Evolutionary conservation across 2,113 vertebrate genomes (phyloP), one percentile per base, ranked within the genome.

Genomic region (Turdus rufiventris): DNA sequence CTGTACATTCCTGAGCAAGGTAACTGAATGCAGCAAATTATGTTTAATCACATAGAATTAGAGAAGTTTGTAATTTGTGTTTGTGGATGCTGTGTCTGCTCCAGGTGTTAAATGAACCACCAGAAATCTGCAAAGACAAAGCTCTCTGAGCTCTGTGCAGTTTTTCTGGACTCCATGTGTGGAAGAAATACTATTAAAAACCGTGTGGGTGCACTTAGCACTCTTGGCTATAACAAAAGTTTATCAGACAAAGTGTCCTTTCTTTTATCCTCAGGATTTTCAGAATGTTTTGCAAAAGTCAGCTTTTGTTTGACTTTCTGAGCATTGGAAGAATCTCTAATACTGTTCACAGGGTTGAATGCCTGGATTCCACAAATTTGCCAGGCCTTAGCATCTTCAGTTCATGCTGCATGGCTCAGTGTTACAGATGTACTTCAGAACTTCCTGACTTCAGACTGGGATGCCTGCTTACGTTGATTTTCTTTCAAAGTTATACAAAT

Each of bases 251-350:
- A 66, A 57, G 28, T 79, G 17, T 33, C 34, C 31, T 85, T 93
- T 83, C 48, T 91, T 85, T 51, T 74, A 29, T 66, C 43, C 8
- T 82, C 23, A 12, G 24, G 16, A 53, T 85, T 95, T 93, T 81
- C 43, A 71, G 72, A 60, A 58, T 73, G 81, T 96, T 96, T 86
- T 94, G 20, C n/a, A 84, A 38, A 90, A 96, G 21, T 62, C 58
- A 38, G 19, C 20, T 87, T 79, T 92, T 93, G n/a, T 72, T 80
- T 79, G 34, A 42, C 11, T 82, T 92, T 9, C 24, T 60, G 58
- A 57, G 66, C 26, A 12, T 12, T 71, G 36, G 18, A 54, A 74
- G 23, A 28, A 43, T 43, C 10, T 75, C 28, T 58, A 48, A 51
- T 57, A 42, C 28, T 14, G 1, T 38, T 84, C 9, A 11, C 0